Evolutionary conservation across 2,113 vertebrate species (phyloP), one percentile per base, ranked within the genome.

Genomic region (Procapra przewalskii): DNA sequence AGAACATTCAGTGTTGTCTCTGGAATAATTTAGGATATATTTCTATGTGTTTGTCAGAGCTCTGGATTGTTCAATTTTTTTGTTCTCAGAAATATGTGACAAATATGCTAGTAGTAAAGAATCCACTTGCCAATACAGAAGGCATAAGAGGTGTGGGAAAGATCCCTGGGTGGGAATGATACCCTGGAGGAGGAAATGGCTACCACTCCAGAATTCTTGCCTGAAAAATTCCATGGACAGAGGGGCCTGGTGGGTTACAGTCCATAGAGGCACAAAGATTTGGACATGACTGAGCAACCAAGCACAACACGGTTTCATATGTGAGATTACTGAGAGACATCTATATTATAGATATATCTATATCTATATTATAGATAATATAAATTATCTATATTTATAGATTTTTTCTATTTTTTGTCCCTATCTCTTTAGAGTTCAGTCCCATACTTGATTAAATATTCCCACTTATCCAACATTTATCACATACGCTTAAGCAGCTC

Each of bases 261-360:
- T 36, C 16, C n/a, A 3, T 21, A 1, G 16, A 21, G n/a, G 36
- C 64, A 71, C n/a, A 71, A 11, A 71, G 64, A 71, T 9, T 71
- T 21, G n/a, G 17, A 71, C 17, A 36, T 0, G 4, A 71, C 64
- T 71, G 7, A 36, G n/a, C 7, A 11, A 71, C n/a, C 0, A 8
- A 71, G 64, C 17, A 36, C 64, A 71, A 71, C 16, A 36, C 1
- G 2, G 19, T 21, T 71, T 71, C 64, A 36, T 10, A 36, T 71
- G 27, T 71, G 27, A 15, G 14, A 45, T 31, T 48, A 80, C 17
- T 31, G 43, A 48, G 43, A 48, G 43, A 80, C 13, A 80, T 21
- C 54, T 55, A 55, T 55, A 55, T 55, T 55, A 55, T 54, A 54
- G 17, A 54, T 54, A 54, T 55, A 55, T 55, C 54, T 54, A 54